Base-by-base conservation (phyloP, 2,113 vertebrate genomes). In the Hiodon alosoides region DNA sequence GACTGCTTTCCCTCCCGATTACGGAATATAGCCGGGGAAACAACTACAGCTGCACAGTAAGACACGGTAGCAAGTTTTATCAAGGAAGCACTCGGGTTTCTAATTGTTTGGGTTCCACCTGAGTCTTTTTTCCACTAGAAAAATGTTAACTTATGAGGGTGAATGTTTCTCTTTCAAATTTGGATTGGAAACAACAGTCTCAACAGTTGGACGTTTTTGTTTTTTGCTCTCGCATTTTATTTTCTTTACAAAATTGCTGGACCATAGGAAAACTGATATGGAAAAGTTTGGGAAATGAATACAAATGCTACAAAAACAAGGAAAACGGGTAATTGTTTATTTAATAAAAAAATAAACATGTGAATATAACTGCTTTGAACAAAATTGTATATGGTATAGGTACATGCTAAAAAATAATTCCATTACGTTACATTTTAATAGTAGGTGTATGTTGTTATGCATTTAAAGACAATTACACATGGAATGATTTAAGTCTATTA, bases 1-100 rank as follows among this genome's bases (percentile, higher is more conserved):
- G 79, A 16, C 61, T 85, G 7, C 78, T 76, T 71, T 67, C 50
- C 5, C 16, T 79, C n/a, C 48, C 72, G 2, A 16, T n/a, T 53
- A 51, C 55, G 13, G 47, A 73, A 4, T 79, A 78, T 81, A 80
- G 17, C 16, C 59, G 9, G 7, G 57, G 76, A 17, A 54, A 73
- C 8, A 66, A 9, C 2, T 85, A 80, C 75, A 67, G 66, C 4
- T 85, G 84, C 73, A 71, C 78, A 53, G 77, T 79, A 8, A 62
- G 14, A 3, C 74, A 82, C 5, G 66, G 46, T 53, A 69, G 48
- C 14, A 5, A n/a, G 2, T 58, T 31, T 60, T 75, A 79, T n/a
- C 31, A 67, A 59, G 75, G 47, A 31, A 66, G 71, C 11, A n/a
- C 62, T 1, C 54, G 16, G 47, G 3, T 71, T 14, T 67, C 64